phyloP scores from a whole-genome alignment of 2,113 vertebrate species.

The Heliornis fulica region DNA sequence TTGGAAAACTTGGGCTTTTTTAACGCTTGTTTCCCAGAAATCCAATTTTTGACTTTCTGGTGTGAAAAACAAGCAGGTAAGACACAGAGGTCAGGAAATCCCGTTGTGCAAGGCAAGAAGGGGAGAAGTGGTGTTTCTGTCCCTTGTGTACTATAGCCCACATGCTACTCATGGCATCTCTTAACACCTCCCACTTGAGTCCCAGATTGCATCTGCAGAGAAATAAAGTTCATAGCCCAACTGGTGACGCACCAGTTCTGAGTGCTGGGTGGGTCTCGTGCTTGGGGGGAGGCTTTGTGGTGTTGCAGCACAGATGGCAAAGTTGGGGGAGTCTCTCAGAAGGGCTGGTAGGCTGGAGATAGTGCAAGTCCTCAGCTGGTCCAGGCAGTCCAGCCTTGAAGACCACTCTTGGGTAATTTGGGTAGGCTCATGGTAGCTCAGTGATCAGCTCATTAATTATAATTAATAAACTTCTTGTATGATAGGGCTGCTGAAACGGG shows the following conservation, averaged over 20 bases:
- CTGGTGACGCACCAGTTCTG: not conserved
- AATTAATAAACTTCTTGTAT: not conserved
- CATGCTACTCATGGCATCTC: not conserved
- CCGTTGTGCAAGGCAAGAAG: not conserved
- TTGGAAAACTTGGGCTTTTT: not conserved
- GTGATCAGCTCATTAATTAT: fast-evolving
- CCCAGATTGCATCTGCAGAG: slow-evolving; percentile 4
- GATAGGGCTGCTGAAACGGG: not conserved
- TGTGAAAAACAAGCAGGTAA: not conserved
- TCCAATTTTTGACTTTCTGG: not conserved
- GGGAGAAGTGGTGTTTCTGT: not conserved
- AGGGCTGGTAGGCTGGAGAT: not conserved
- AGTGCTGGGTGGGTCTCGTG: not conserved
- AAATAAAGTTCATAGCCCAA: not conserved
- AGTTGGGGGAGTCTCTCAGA: not conserved
- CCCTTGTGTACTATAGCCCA: not conserved
- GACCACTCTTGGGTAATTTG: fast-evolving
- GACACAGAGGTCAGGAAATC: not conserved
- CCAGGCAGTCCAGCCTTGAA: not conserved
- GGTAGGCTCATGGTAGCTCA: not conserved
- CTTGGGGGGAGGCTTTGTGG: not conserved
- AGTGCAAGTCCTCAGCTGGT: not conserved
- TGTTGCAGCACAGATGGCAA: not conserved
- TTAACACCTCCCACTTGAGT: not conserved
- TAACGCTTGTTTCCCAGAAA: not conserved